phyloP scores from a whole-genome alignment of 2,888 invertebrate species.

The Podabrus alpinus region DNA sequence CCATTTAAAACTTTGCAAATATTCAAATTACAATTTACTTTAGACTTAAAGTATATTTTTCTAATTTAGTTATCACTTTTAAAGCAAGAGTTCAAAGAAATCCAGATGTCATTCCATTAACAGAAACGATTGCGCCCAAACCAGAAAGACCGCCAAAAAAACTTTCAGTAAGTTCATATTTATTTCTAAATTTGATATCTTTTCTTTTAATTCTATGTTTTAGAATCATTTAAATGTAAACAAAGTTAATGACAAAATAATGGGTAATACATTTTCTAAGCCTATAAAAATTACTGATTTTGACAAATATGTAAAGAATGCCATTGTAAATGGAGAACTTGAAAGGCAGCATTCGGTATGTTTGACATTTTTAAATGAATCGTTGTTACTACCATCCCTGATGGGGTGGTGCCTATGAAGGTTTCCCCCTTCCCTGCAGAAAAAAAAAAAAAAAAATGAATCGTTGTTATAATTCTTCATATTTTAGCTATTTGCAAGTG shows the following conservation, averaged over 20 bases:
- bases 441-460: no score
- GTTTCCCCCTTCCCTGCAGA: no score
- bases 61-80: background rate
- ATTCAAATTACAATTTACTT: no score
- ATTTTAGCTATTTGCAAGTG: conserved; percentile 52
- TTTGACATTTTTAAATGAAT: background rate
- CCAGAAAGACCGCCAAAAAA: background rate
- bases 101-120: conserved; percentile 21
- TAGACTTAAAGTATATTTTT: no score
- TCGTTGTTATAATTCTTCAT: background rate
- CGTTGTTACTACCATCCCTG: no score
- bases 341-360: conserved; percentile 49
- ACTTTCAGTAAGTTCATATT: background rate
- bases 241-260: background rate
- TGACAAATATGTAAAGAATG: conserved; percentile 50
- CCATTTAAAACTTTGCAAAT: no score
- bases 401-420: no score
- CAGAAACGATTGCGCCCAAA: background rate
- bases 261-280: conserved; percentile 11
- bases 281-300: conserved; percentile 49
- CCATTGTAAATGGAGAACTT: conserved; percentile 46
- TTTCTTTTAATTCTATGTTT: background rate
- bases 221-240: background rate
- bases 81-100: background rate
- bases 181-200: background rate